Conservation (phyloP, 2,797 vertebrate species). For the Falco rusticolus region DNA sequence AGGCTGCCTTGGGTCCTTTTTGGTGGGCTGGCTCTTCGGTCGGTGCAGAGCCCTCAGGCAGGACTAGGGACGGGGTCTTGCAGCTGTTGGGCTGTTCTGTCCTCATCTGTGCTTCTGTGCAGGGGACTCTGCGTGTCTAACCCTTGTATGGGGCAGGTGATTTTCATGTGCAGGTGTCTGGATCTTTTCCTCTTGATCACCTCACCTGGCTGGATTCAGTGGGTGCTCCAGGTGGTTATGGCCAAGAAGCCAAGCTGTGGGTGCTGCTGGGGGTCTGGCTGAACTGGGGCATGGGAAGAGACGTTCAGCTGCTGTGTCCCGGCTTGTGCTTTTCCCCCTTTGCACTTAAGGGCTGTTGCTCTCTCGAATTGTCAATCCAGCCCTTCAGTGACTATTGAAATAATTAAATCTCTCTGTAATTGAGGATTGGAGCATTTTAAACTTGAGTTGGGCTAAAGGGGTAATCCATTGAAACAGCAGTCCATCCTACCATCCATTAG, state of each 20-base stretch:
- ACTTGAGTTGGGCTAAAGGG: background rate
- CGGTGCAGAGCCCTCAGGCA: background rate
- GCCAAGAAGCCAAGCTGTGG: background rate
- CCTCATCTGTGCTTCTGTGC: background rate
- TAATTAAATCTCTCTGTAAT: background rate
- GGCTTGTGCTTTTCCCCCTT: background rate
- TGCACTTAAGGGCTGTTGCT: background rate
- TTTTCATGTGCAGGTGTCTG: background rate
- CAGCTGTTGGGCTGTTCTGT: background rate
- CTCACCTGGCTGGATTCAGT: background rate
- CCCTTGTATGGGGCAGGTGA: background rate
- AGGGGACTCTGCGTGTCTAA: background rate
- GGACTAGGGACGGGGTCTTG: background rate
- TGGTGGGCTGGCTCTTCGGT: background rate
- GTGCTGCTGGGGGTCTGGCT: background rate
- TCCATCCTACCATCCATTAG: background rate
- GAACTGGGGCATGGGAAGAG: background rate
- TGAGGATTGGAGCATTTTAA: background rate
- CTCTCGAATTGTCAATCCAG: background rate
- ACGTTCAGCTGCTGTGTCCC: background rate
- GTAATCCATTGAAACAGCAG: background rate
- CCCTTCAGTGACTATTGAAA: background rate
- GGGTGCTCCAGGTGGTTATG: background rate
- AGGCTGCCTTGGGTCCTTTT: background rate
- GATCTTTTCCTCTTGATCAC: background rate